Evolutionary conservation across 2,888 invertebrate species (phyloP), one percentile per base, ranked within the genome.

Genomic region (Caenorhabditis imperialis): DNA sequence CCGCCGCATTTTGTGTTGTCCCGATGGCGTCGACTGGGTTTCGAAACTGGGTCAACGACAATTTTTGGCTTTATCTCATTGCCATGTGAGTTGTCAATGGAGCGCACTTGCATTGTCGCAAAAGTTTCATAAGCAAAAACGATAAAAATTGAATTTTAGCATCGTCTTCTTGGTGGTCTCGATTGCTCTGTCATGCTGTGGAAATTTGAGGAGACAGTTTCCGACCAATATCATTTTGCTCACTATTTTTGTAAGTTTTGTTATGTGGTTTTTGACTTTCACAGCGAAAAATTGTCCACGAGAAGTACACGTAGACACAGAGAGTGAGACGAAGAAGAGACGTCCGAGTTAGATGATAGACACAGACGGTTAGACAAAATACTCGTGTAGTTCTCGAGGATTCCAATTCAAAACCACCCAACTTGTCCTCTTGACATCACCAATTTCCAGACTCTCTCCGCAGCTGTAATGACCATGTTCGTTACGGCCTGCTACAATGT

Each of bases 171-270:
- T 90, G 42, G 89, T 89, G 44, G 88, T 89, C 14, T 90, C 90
- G 80, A 85, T 90, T 38, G 87, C 88, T 10, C 83, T 90, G 72
- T 86, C 89, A 30, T 90, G 90, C 83, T 89, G 90, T 78, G 69
- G 85, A 79, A 74, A 88, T 86, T 71, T 88, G 62, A 85, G 90
- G 51, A 84, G 90, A 42, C 85, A 86, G 53, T 88, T 85, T 71
- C 90, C 90, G 3, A 85, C 86, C 16, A 90, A 90, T 81, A 85
- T 89, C 69, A 89, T 90, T 69, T 88, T 89, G 48, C 87, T 90
- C 23, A 83, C 75, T 0, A 75, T 86, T 22, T 78, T 86, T 67
- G 82, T 77, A 73, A 69, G 72, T 71, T 38, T 42, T 30, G 18
- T 22, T 20, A 22, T 61, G n/a, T n/a, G n/a, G n/a, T n/a, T n/a